Conservation (phyloP, 53 echinoderm and acorn worm species). For the Temnopleurus reevesii region DNA sequence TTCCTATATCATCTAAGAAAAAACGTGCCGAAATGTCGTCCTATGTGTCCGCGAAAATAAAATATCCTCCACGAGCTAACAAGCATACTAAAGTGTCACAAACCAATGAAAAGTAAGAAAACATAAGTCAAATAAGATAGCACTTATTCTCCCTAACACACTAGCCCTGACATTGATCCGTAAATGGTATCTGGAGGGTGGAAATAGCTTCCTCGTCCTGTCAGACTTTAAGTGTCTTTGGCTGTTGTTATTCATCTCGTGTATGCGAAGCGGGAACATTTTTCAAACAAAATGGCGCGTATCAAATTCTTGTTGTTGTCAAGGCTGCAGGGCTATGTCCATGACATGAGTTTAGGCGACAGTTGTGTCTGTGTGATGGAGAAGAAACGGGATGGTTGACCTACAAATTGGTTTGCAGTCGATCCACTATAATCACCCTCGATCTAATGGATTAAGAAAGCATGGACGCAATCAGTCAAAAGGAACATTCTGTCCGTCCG, state of each 20-base stretch:
- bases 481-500: too few species aligned
- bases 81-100: too few species aligned
- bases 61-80: too few species aligned
- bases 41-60: too few species aligned
- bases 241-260: slow-evolving; percentile 8
- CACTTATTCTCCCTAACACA: neutral
- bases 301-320: neutral
- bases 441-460: too few species aligned
- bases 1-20: too few species aligned
- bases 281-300: neutral
- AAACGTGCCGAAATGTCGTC: too few species aligned
- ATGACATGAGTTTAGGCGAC: neutral
- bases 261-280: neutral
- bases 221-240: neutral
- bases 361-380: neutral
- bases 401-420: too few species aligned
- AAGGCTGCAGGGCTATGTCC: neutral
- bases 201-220: neutral
- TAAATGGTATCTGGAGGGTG: neutral
- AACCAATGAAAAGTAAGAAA: neutral
- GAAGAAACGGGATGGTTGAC: too few species aligned
- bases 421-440: too few species aligned
- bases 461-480: too few species aligned
- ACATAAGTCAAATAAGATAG: neutral
- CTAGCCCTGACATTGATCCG: slow-evolving; percentile 6